Base-by-base conservation (phyloP, 2,113 vertebrate genomes). In the Phalacrocorax brasilianus region DNA sequence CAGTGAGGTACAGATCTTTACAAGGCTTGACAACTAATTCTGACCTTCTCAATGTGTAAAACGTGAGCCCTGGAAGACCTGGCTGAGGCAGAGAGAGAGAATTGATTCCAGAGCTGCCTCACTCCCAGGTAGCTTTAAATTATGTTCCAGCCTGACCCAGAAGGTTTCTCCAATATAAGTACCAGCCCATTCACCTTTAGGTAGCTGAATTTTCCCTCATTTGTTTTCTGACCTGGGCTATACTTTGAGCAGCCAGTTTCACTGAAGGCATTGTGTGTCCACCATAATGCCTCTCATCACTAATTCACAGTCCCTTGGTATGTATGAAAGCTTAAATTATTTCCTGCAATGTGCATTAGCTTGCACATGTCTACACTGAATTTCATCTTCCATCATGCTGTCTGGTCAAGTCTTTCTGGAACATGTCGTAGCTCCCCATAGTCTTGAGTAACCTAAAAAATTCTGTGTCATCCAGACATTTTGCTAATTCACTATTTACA, bases 331-430 rank as follows among this genome's bases (percentile, higher is more conserved):
- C 97, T 97, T 97, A 95, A 97, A 96, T 97, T 96, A 97, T 97
- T 97, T 81, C 95, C 97, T 98, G 92, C 96, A 96, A 52, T 91
- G 92, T 93, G 89, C 96, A 95, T 97, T 97, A 96, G 89, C 95
- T 97, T 96, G 82, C 88, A 95, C 91, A 97, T 93, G 93, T 97
- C 96, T 97, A 91, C 30, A 45, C 90, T 96, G 97, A 97, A 96
- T 97, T 96, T 97, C 96, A 96, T 97, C 96, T 96, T 97, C 95
- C 95, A 97, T 97, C 97, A 92, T 97, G 97, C 96, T 97, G 94
- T 96, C 96, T 97, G 94, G 94, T 85, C 95, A 94, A 91, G 96
- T 97, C 96, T 97, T 97, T 87, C 93, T 96, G 96, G 97, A 97
- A 76, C 93, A 91, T 40, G 52, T 95, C 6, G 79, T 83, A 97